phyloP scores from a whole-genome alignment of 2,888 invertebrate genomes.

The Azorinus chamasolen region DNA sequence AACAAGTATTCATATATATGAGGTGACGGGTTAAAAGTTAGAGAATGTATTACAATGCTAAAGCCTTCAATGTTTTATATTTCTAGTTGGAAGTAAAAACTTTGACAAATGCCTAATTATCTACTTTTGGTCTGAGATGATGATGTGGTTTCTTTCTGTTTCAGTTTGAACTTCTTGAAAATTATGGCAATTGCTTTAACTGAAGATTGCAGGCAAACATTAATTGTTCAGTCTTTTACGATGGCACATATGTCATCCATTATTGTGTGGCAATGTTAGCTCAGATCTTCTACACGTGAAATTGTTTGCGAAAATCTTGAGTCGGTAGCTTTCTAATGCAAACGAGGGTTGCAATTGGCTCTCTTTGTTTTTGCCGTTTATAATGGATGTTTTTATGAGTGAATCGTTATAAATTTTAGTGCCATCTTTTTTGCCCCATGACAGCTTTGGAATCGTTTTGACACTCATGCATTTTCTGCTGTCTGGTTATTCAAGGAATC shows the following conservation, averaged over 20 bases:
- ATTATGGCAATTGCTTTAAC: too few relatives aligned
- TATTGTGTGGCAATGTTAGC: conserved; percentile 39
- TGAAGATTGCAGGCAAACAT: conserved; percentile 7
- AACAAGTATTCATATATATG: too few relatives aligned
- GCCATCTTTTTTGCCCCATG: not conserved
- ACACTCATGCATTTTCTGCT: conserved; percentile 8
- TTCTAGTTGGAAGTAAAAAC: too few relatives aligned
- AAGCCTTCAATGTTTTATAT: too few relatives aligned
- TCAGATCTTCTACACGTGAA: conserved; percentile 52
- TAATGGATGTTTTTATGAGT: conserved; percentile 7
- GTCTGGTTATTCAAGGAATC: conserved; percentile 11
- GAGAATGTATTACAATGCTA: too few relatives aligned
- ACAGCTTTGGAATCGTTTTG: not conserved
- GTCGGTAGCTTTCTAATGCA: conserved; percentile 20
- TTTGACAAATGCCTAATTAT: too few relatives aligned
- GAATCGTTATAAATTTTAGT: conserved; percentile 1
- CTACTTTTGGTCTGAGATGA: too few relatives aligned
- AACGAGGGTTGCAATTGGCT: conserved; percentile 7
- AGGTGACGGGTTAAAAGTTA: too few relatives aligned
- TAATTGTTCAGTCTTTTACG: conserved; percentile 15
- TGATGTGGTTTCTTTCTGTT: too few relatives aligned
- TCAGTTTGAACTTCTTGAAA: too few relatives aligned
- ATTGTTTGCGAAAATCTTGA: conserved; percentile 27
- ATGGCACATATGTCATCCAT: conserved; percentile 52
- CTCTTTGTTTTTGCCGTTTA: conserved; percentile 27